phyloP scores from a whole-genome alignment of 2,113 vertebrate species.

The Muntiacus reevesi region DNA sequence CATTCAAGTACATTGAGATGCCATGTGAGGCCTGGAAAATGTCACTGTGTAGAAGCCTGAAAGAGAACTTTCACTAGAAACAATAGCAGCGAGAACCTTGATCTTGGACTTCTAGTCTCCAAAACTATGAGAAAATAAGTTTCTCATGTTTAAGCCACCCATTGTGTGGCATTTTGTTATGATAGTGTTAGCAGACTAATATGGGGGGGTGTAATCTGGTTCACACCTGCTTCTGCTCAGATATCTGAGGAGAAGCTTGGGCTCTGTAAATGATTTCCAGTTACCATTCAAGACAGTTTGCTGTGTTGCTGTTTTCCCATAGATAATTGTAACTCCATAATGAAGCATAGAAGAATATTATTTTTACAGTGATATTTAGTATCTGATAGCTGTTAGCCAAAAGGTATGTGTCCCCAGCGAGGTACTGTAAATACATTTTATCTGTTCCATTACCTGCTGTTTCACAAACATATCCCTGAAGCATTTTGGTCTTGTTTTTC shows the following conservation, averaged over 20 bases:
- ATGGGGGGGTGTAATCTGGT: background rate
- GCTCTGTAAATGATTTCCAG: constrained; percentile 26
- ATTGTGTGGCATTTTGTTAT: background rate
- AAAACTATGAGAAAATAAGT: constrained; percentile 27
- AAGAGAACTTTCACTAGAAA: background rate
- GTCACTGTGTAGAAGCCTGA: background rate
- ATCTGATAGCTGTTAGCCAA: constrained; percentile 67
- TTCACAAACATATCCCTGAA: constrained; percentile 73
- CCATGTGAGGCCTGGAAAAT: background rate
- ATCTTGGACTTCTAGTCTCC: background rate
- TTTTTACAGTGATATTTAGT: constrained; percentile 75
- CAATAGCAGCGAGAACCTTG: background rate
- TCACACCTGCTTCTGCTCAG: background rate
- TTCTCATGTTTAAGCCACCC: constrained; percentile 13
- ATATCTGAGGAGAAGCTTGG: constrained; percentile 5
- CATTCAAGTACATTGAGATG: background rate
- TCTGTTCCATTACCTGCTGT: constrained; percentile 74
- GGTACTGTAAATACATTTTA: constrained; percentile 77
- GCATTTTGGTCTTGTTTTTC: constrained; percentile 81
- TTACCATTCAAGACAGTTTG: constrained; percentile 33
- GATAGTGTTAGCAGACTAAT: background rate
- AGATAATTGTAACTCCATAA: constrained; percentile 64
- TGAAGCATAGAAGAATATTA: constrained; percentile 66
- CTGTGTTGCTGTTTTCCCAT: constrained; percentile 59
- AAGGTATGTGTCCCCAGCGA: constrained; percentile 72